phyloP scores from a whole-genome alignment of 2,113 vertebrate species.

The Lagopus leucura region DNA sequence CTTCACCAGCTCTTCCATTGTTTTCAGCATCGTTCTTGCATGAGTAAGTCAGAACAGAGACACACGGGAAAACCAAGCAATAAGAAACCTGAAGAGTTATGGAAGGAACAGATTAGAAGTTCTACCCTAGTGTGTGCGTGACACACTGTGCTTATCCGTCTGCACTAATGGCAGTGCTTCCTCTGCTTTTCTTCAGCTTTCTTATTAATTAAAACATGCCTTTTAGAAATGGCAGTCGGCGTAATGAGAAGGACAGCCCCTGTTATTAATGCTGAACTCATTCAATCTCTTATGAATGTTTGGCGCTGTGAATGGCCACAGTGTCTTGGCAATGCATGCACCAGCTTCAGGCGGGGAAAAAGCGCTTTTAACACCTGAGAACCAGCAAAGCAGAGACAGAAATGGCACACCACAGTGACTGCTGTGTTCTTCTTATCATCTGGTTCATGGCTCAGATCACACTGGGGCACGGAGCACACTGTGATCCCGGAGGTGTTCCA shows the following conservation, averaged over 20 bases:
- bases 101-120: not conserved
- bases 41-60: not conserved
- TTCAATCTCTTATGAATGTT: not conserved
- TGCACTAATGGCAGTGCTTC: fast-evolving
- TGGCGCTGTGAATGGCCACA: fast-evolving
- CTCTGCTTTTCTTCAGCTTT: not conserved
- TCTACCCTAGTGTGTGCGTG: not conserved
- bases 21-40: not conserved
- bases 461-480: not conserved
- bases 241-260: not conserved
- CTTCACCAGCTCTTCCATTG: not conserved
- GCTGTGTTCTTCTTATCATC: not conserved
- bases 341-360: not conserved
- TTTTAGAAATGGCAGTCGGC: not conserved
- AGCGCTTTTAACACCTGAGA: not conserved
- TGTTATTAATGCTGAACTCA: not conserved
- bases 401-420: not conserved
- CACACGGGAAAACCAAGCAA: not conserved
- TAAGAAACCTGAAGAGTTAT: not conserved
- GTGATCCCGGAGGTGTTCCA: not conserved
- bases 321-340: fast-evolving
- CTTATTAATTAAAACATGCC: not conserved
- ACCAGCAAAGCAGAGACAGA: not conserved
- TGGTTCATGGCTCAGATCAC: not conserved
- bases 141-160: fast-evolving